Conservation (phyloP, 2,113 vertebrate species). For the Platycercus adscitus region DNA sequence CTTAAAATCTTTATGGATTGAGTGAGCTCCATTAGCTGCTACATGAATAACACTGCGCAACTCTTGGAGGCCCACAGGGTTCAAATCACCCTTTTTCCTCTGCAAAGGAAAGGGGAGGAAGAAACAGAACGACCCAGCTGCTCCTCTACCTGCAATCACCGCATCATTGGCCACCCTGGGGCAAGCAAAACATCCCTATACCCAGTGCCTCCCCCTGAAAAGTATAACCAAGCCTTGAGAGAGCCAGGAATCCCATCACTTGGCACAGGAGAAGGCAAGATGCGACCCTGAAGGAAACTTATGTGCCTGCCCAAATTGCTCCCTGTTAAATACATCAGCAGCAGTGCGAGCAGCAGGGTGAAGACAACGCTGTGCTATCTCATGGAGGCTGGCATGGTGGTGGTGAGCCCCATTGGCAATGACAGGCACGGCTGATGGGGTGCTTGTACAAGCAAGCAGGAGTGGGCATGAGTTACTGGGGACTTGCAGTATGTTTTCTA, state of each 20-base stretch:
- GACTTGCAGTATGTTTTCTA: not conserved
- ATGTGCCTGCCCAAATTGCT: not conserved
- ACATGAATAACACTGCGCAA: not conserved
- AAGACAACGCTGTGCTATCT: rapidly evolving
- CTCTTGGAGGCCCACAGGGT: not conserved
- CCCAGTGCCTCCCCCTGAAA: rapidly evolving
- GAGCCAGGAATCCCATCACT: rapidly evolving
- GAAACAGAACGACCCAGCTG: not conserved
- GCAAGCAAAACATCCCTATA: rapidly evolving
- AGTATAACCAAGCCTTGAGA: not conserved
- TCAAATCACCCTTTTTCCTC: not conserved
- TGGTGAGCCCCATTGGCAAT: rapidly evolving
- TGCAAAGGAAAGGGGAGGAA: not conserved
- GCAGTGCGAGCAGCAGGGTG: rapidly evolving
- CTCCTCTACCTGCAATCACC: not conserved
- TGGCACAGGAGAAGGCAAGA: not conserved
- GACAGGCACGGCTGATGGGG: not conserved
- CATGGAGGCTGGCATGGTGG: rapidly evolving
- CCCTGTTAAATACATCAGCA: not conserved
- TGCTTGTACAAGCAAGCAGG: not conserved
- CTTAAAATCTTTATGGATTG: conserved; percentile 43
- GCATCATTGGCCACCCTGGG: rapidly evolving
- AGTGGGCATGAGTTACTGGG: rapidly evolving
- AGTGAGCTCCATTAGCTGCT: conserved; percentile 21
- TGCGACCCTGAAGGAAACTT: not conserved